These are phyloP conservation scores for Psephotus haematonotus DNA, from an alignment of 2,113 vertebrate genomes.

Conservation along the genomic window DNA sequence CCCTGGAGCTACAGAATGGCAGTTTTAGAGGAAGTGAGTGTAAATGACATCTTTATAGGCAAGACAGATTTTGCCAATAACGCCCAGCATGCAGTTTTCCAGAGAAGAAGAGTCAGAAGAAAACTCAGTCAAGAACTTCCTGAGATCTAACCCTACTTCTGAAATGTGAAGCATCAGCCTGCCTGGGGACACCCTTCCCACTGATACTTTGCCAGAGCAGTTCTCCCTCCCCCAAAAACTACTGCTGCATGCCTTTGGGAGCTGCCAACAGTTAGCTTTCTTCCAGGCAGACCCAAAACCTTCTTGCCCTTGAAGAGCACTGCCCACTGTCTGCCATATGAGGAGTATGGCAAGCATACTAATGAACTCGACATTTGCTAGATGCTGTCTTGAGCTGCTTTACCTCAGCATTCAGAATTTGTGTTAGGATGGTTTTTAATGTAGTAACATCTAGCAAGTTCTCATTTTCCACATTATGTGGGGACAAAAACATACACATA, in stretches of 20 bases:
- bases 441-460: neutral
- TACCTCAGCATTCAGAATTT: neutral
- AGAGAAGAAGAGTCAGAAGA: neutral
- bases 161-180: neutral
- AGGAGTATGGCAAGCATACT: neutral
- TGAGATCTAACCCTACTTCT: neutral
- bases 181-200: neutral
- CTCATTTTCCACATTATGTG: neutral
- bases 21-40: neutral
- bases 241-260: neutral
- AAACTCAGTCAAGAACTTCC: neutral
- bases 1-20: neutral
- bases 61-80: neutral
- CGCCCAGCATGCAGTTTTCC: neutral
- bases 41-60: neutral
- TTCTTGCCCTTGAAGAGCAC: neutral
- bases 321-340: neutral
- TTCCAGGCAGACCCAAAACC: neutral
- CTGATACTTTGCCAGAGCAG: neutral
- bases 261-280: neutral
- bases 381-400: neutral
- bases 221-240: neutral
- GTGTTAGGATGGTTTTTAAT: neutral
- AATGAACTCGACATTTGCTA: accelerated
- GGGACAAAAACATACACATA: accelerated